These are phyloP conservation scores for Synodontis membranacea DNA, from an alignment of 2,113 vertebrate genomes.

Conservation along the genomic window DNA sequence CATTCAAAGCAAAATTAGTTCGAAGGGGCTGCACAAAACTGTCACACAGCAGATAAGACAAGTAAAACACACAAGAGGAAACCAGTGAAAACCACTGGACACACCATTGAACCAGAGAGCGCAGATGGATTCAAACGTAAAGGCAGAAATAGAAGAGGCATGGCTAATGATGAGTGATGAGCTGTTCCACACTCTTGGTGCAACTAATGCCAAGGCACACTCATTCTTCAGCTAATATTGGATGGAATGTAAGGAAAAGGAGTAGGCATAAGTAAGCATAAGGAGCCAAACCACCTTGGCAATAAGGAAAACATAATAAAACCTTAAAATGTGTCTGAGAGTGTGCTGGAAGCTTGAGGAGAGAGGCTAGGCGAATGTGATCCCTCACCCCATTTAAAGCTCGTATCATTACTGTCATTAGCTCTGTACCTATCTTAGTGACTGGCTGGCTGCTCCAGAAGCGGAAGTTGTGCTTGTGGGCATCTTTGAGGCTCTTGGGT, in stretches of 20 bases:
- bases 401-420: not conserved
- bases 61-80: not conserved
- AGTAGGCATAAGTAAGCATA: not conserved
- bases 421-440: constrained; percentile 82
- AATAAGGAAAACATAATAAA: not conserved
- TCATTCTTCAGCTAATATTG: not conserved
- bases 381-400: not conserved
- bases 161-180: not conserved
- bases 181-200: not conserved
- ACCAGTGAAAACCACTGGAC: not conserved
- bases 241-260: not conserved
- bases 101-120: not conserved
- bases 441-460: constrained; percentile 98
- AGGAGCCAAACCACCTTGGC: not conserved
- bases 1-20: not conserved
- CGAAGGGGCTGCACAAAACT: not conserved
- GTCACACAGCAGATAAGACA: not conserved
- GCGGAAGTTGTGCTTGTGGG: constrained; percentile 83
- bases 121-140: too few relatives aligned
- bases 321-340: not conserved
- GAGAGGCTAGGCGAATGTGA: not conserved
- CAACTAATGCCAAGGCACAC: not conserved
- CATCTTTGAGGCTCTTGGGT: constrained; percentile 91
- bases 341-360: not conserved
- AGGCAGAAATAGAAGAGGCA: not conserved